Base-by-base conservation (phyloP, 2,888 invertebrate species). In the Apoda limacodes region DNA sequence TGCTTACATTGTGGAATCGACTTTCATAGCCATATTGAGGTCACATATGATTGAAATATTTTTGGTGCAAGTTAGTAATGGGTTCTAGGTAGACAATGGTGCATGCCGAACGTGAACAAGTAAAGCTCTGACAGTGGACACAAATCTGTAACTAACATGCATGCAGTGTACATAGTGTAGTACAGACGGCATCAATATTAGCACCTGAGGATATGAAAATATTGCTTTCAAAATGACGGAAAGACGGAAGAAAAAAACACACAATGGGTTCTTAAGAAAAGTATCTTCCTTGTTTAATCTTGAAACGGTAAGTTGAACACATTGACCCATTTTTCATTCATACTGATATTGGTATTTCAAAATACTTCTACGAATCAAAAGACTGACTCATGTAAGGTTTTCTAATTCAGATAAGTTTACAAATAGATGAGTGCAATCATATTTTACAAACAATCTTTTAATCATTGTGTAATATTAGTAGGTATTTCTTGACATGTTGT, bases 251-350 rank as follows among this genome's bases (percentile, higher is more conserved):
- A 82, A 82, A 82, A 82, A 82, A 62, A 59, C 76, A 41, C 81
- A 78, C 69, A 76, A 82, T 81, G 87, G 90, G 71, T 92, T 93
- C 72, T 89, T 92, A 68, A 91, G 91, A 82, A 93, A 92, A 84
- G 92, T 92, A 52, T 92, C 92, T 52, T 90, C 90, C 50, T 84
- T 92, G 53, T 92, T 92, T 83, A 92, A 91, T 83, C 86, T 93
- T 76, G 92, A 92, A 65, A 87, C 86, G 88, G 89, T 92, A 84
- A 91, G 82, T 78, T 58, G 63, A 64, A n/a, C n/a, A n/a, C n/a
- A n/a, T n/a, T n/a, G n/a, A n/a, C n/a, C n/a, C n/a, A n/a, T 55
- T 39, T 46, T 29, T 5, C 32, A 13, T n/a, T n/a, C n/a, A n/a
- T n/a, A n/a, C n/a, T n/a, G n/a, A n/a, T n/a, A n/a, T n/a, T n/a